Conservation (phyloP, 2,888 invertebrate species). For the Himalopsyche anomala region DNA sequence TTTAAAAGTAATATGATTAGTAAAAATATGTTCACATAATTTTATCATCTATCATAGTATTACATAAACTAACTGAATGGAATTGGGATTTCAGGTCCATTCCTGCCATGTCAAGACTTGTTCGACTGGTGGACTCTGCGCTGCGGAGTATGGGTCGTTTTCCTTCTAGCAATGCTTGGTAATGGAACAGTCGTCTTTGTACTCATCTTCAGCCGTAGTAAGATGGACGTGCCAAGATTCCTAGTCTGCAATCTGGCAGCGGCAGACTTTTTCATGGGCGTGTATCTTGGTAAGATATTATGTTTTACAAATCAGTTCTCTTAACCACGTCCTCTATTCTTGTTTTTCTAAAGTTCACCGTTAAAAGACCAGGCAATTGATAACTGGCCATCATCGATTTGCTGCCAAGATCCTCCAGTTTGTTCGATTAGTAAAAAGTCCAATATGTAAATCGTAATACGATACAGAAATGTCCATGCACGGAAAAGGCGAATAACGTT, state of each 20-base stretch:
- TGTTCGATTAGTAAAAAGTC: too few relatives aligned
- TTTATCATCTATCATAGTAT: too few relatives aligned
- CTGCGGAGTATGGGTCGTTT: constrained; percentile 98
- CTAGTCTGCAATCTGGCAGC: constrained; percentile 97
- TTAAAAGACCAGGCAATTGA: too few relatives aligned
- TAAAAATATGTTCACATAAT: too few relatives aligned
- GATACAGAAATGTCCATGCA: too few relatives aligned
- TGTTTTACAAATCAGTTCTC: background rate
- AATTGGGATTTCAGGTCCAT: constrained; percentile 83
- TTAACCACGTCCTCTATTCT: too few relatives aligned
- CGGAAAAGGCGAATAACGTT: too few relatives aligned
- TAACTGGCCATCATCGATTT: too few relatives aligned
- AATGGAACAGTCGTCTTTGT: constrained; percentile 98
- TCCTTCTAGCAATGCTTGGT: constrained; percentile 95
- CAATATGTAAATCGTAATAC: too few relatives aligned
- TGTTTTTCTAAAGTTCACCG: too few relatives aligned
- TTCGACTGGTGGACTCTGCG: constrained; percentile 99
- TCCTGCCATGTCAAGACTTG: constrained; percentile 95
- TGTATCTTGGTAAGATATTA: constrained; percentile 85
- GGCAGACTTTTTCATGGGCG: constrained; percentile 98
- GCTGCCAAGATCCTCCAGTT: too few relatives aligned
- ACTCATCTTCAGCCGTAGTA: constrained; percentile 91
- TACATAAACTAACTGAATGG: background rate
- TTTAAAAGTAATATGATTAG: too few relatives aligned
- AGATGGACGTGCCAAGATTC: constrained; percentile 97